Percentiles rank a stretch among this genome's conserved stretches.
phyloP scores from a whole-genome alignment of 2,888 invertebrate species.

The Toxonevra muliebris region DNA sequence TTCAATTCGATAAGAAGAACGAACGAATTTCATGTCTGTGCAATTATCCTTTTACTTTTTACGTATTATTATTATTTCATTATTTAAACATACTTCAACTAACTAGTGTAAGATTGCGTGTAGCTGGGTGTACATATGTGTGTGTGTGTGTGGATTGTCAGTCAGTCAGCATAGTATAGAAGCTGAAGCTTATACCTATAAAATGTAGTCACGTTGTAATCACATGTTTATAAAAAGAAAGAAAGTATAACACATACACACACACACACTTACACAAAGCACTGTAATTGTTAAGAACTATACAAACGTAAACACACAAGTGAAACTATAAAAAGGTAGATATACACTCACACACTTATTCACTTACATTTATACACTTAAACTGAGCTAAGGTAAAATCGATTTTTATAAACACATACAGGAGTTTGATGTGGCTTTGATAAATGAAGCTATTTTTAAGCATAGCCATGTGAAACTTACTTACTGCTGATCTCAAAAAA shows the following conservation, averaged over 20 bases:
- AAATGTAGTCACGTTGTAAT: background rate
- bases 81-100: background rate
- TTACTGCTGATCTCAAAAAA: too few relatives aligned
- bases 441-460: slow-evolving; percentile 25
- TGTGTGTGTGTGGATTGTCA: slow-evolving; percentile 22
- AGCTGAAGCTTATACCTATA: too few relatives aligned
- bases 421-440: slow-evolving; percentile 18
- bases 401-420: slow-evolving; percentile 1
- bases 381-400: slow-evolving; percentile 8
- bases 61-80: slow-evolving; percentile 4
- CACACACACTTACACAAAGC: background rate
- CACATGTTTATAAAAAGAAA: slow-evolving; percentile 1
- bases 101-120: too few relatives aligned
- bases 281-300: background rate
- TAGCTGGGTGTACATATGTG: too few relatives aligned
- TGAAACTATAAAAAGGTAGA: background rate
- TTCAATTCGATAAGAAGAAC: too few relatives aligned
- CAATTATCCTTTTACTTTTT: slow-evolving; percentile 2
- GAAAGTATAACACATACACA: background rate
- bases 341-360: background rate
- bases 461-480: too few relatives aligned
- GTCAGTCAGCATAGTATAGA: too few relatives aligned
- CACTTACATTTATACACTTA: background rate
- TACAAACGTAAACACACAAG: background rate
- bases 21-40: background rate